A percentile compares a stretch with the other conserved stretches of the same genome.
phyloP scores from a whole-genome alignment of 2,888 invertebrate genomes.

The Callyntrura sp. region DNA sequence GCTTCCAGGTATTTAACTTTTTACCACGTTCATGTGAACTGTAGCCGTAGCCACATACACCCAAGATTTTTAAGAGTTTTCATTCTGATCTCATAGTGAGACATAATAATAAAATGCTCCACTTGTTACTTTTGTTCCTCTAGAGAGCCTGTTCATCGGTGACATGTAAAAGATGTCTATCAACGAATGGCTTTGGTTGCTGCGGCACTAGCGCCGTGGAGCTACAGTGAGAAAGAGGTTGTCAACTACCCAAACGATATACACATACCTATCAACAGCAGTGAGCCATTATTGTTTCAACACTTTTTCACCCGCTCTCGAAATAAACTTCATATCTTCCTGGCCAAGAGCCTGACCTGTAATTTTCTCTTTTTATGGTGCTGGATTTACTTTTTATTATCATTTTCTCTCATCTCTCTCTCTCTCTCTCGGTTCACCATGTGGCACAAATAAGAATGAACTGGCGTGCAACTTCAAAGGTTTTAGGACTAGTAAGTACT shows the following conservation, averaged over 20 bases:
- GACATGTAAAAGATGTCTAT: no score
- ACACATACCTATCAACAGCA: background rate
- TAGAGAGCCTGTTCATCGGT: background rate
- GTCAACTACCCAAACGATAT: background rate
- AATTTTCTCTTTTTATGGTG: constrained; percentile 64
- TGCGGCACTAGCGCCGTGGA: no score
- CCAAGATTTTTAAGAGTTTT: background rate
- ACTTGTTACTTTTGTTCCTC: constrained; percentile 15
- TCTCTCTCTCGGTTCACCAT: background rate
- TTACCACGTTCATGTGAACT: background rate
- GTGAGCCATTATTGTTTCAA: background rate
- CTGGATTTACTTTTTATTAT: constrained; percentile 72
- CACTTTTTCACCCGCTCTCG: background rate
- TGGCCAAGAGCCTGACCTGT: constrained; percentile 51
- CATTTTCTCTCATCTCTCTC: constrained; percentile 25
- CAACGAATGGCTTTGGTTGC: no score
- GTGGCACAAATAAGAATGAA: constrained; percentile 24
- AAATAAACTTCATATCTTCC: background rate
- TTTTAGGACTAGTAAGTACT: constrained; percentile 5
- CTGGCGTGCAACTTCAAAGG: constrained; percentile 29
- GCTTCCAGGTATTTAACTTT: background rate
- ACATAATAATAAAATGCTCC: background rate
- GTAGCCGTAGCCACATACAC: background rate
- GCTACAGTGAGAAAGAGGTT: background rate
- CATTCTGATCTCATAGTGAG: constrained; percentile 2